Evolutionary conservation across 2,797 vertebrate genomes (phyloP), one percentile per base, ranked within the genome.

Genomic region (Lepus townsendii): DNA sequence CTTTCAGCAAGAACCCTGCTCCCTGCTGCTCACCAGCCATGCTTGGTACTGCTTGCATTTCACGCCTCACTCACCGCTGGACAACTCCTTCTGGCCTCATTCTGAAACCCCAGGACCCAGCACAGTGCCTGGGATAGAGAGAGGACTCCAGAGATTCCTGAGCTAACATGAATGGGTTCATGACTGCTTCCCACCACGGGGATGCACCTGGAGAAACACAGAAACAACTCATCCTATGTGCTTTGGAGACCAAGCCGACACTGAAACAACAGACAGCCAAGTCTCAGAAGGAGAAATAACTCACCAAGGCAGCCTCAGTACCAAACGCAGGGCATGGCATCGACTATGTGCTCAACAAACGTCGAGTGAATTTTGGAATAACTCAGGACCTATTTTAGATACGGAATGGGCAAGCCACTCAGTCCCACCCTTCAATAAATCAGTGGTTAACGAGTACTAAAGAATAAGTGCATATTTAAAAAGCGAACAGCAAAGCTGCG

Each of bases 231-330:
- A 3, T 26, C 57, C 60, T 69, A 72, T 35, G 65, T 87, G 50
- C 24, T 32, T 38, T 12, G 54, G 50, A 93, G 42, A 83, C 60
- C 11, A 52, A 52, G 17, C 54, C 65, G 75, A 63, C 76, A 65
- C 14, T 66, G 14, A 85, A 83, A 2, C 9, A 65, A 47, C 9
- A 93, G 75, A 54, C 83, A 88, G 82, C 57, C 73, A 83, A 94
- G 24, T 5, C 10, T 65, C 69, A 72, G 66, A 86, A 3, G 9
- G 71, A 73, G 54, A 12, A 42, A 5, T 71, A 87, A 42, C 20
- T 27, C 32, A 22, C 19, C 68, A 62, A 14, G 2, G 17, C 38
- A 30, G 38, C 30, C 10, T 19, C n/a, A 27, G 30, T 52, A 80
- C n/a, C 35, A 75, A 35, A 71, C 30, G 65, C 5, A 89, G 65